Percentiles rank a stretch among this genome's conserved stretches.
These are phyloP conservation scores for Nyctibius grandis DNA, from an alignment of 2,797 vertebrate species.

Conservation along the genomic window DNA sequence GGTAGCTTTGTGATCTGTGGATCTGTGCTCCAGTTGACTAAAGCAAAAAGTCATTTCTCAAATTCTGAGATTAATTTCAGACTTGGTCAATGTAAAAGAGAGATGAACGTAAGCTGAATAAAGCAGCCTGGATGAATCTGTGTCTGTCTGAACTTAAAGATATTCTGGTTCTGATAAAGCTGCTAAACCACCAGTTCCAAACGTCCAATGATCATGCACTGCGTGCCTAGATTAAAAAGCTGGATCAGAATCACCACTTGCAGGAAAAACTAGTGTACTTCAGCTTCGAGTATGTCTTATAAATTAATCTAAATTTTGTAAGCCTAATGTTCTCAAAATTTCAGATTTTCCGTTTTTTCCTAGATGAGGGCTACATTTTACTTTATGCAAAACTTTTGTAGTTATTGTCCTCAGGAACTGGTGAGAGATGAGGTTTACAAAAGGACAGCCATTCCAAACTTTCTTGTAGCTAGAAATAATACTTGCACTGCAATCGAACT, in stretches of 20 bases:
- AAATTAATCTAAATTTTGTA: background rate
- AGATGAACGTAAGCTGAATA: background rate
- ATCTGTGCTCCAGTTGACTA: background rate
- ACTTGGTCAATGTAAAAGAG: background rate
- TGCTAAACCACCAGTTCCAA: background rate
- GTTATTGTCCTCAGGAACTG: background rate
- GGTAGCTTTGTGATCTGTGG: background rate
- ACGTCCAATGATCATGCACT: background rate
- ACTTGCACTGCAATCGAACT: background rate
- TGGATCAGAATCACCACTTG: background rate
- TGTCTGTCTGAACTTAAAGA: background rate
- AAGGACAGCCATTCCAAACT: background rate
- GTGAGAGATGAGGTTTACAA: background rate
- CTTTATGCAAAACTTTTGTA: background rate
- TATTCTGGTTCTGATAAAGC: background rate
- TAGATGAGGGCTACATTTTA: background rate
- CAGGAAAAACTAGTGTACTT: background rate
- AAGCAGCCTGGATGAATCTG: background rate
- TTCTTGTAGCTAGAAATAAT: background rate
- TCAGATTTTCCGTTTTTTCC: background rate
- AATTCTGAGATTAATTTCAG: background rate
- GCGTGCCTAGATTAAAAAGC: background rate
- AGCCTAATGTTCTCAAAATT: background rate
- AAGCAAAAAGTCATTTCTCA: background rate
- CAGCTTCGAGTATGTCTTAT: background rate